phyloP scores from a whole-genome alignment of 1,140 invertebrate genomes.

The Acyrthosiphon pisum region DNA sequence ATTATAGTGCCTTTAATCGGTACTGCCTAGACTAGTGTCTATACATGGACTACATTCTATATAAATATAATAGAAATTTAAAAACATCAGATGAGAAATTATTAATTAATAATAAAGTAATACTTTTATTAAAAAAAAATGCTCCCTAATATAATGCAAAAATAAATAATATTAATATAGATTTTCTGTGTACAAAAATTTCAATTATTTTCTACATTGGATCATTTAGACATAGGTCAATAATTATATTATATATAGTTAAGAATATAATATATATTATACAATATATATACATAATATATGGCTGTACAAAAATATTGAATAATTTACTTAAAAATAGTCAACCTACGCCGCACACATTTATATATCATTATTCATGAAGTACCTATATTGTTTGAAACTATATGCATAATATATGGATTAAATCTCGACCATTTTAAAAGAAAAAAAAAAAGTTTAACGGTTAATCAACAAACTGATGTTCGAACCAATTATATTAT shows the following conservation, averaged over 20 bases:
- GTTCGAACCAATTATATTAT: not conserved
- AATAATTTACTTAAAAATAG: not conserved
- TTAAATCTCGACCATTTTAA: not conserved
- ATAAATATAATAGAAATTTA: too few species aligned
- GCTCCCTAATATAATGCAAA: not conserved
- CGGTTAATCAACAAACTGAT: slow-evolving; percentile 5
- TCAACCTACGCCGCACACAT: not conserved
- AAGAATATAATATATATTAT: too few species aligned
- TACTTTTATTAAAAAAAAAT: not conserved
- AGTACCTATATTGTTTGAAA: not conserved
- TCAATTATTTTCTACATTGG: not conserved
- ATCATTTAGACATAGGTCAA: not conserved
- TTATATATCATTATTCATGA: not conserved
- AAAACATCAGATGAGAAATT: not conserved
- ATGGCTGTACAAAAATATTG: not conserved
- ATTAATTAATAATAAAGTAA: not conserved
- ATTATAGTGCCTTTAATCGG: not conserved
- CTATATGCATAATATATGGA: not conserved
- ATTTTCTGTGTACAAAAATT: not conserved
- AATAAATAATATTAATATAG: not conserved
- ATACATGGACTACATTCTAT: too few species aligned
- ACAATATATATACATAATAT: not conserved
- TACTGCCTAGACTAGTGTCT: not conserved
- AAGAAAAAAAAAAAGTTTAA: not conserved
- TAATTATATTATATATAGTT: not conserved